phyloP scores from a whole-genome alignment of 2,888 invertebrate species.

The Allacma fusca region DNA sequence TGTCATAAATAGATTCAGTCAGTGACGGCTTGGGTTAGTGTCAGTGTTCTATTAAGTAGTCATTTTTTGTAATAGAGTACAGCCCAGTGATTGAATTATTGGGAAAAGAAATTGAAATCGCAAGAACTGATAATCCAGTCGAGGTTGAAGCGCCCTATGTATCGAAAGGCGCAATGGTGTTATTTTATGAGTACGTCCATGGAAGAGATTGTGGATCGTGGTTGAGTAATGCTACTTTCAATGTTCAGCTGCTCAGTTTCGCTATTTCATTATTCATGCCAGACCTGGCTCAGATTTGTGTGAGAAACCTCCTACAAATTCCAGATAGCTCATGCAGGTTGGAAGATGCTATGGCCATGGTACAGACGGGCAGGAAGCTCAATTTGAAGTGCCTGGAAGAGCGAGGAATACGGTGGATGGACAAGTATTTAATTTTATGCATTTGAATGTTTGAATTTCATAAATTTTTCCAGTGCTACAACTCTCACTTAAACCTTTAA shows the following conservation, averaged over 20 bases:
- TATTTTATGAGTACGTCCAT: constrained; percentile 15
- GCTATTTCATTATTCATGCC: neutral
- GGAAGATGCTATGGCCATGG: neutral
- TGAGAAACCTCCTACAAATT: neutral
- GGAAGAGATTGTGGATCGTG: neutral
- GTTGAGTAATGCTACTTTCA: neutral
- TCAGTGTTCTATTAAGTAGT: no score
- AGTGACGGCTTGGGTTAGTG: no score
- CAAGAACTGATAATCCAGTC: neutral
- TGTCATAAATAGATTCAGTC: neutral
- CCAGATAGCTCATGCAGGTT: neutral
- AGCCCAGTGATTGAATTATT: constrained; percentile 6
- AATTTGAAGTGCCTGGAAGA: constrained; percentile 2
- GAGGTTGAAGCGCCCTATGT: neutral
- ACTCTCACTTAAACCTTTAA: no score
- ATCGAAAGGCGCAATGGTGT: neutral
- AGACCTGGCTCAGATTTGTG: constrained; percentile 15
- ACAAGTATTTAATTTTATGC: neutral
- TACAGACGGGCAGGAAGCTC: neutral
- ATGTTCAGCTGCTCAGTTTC: neutral
- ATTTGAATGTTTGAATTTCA: neutral
- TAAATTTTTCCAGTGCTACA: neutral
- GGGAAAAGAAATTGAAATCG: neutral
- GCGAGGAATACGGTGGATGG: neutral
- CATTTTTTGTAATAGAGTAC: neutral